A percentile compares a stretch with the other conserved stretches of the same genome.
Conservation (phyloP, 1,140 invertebrate genomes). For the Leptinotarsa defecta region DNA sequence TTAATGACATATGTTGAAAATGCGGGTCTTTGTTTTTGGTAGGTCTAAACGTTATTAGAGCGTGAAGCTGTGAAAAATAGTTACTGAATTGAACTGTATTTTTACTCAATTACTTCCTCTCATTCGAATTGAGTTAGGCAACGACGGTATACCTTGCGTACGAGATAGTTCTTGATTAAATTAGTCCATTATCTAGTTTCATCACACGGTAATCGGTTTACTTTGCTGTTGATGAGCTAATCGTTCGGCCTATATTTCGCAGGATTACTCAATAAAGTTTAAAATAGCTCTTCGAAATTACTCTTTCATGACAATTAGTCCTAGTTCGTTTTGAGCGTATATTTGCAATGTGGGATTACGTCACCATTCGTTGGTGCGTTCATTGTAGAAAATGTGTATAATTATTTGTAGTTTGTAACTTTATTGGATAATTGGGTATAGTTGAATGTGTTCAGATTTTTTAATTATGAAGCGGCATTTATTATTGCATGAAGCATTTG, state of each 20-base stretch:
- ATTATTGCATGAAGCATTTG: too few relatives aligned
- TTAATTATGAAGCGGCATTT: too few relatives aligned
- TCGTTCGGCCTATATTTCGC: not conserved
- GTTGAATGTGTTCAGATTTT: not conserved
- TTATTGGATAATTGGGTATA: not conserved
- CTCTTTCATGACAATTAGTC: not conserved
- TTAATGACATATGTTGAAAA: not conserved
- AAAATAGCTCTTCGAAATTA: constrained; percentile 2
- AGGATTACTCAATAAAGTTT: not conserved
- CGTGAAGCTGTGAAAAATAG: not conserved
- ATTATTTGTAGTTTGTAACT: not conserved
- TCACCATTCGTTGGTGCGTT: not conserved
- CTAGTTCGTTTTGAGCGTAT: not conserved
- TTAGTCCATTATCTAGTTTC: not conserved
- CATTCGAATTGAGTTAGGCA: not conserved
- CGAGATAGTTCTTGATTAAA: not conserved
- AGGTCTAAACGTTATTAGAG: not conserved
- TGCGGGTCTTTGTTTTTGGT: not conserved
- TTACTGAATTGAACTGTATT: not conserved
- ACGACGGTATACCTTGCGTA: not conserved
- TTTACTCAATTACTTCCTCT: not conserved
- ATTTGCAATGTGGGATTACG: not conserved
- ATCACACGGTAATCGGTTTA: not conserved
- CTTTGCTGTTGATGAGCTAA: not conserved
- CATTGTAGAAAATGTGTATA: not conserved